A percentile compares a stretch with the other conserved stretches of the same genome.
Conservation (phyloP, 2,113 vertebrate species). For the Tapirus terrestris region DNA sequence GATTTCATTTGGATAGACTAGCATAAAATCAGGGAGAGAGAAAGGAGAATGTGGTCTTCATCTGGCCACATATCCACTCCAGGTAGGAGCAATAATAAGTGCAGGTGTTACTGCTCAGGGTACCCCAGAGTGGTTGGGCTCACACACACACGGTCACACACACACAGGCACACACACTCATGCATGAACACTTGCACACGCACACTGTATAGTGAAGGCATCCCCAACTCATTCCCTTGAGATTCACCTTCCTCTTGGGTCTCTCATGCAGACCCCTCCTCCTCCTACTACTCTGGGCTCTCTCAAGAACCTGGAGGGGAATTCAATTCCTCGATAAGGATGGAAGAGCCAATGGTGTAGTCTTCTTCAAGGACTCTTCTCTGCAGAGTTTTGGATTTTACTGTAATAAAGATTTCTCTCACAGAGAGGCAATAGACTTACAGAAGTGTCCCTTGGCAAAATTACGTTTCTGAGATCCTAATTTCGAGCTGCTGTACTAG, state of each 20-base stretch:
- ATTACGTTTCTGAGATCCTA: background rate
- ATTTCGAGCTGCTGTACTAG: background rate
- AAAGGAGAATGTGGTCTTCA: background rate
- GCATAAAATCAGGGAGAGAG: background rate
- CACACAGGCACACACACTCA: no score
- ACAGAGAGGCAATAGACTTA: background rate
- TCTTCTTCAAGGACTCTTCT: background rate
- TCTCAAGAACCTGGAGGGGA: background rate
- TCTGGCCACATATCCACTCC: background rate
- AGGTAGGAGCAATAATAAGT: background rate
- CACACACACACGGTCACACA: background rate
- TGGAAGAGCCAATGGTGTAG: background rate
- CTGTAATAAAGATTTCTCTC: background rate
- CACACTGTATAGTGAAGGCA: background rate
- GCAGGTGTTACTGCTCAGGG: background rate
- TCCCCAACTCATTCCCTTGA: background rate
- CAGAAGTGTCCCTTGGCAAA: background rate
- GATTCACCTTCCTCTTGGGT: background rate
- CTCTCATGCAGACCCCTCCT: background rate
- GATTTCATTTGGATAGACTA: background rate
- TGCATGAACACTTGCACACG: no score
- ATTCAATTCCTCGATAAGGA: background rate
- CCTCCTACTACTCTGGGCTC: background rate
- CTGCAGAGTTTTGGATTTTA: background rate
- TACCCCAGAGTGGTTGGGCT: background rate